phyloP scores from a whole-genome alignment of 2,113 vertebrate species.

The Peromyscus leucopus region DNA sequence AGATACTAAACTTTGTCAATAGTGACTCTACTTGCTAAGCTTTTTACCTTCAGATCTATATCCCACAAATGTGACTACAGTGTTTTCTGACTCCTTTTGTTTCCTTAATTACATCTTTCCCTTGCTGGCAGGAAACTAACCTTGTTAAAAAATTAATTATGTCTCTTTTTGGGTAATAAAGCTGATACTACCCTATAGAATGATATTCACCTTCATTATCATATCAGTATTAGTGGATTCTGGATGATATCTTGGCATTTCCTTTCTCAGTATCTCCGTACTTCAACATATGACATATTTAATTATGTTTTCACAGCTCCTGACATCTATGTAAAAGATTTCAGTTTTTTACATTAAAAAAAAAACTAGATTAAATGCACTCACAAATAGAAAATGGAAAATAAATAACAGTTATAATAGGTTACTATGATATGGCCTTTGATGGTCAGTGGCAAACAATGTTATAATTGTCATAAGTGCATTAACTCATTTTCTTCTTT shows the following conservation, averaged over 20 bases:
- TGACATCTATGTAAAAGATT: not conserved
- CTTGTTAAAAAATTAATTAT: slow-evolving; percentile 42
- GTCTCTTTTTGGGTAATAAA: slow-evolving; percentile 48
- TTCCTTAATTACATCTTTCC: not conserved
- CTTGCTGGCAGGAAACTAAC: slow-evolving; percentile 12
- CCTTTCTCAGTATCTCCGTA: not conserved
- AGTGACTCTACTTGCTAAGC: not conserved
- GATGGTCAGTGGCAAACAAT: not conserved
- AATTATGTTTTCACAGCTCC: not conserved
- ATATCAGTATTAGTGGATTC: not conserved
- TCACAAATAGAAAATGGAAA: slow-evolving; percentile 38
- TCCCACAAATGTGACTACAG: not conserved
- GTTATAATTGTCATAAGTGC: slow-evolving; percentile 12
- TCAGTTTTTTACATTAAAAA: slow-evolving; percentile 9
- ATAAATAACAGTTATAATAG: not conserved
- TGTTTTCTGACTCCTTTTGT: not conserved
- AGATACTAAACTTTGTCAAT: not conserved
- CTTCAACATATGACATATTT: slow-evolving; percentile 11
- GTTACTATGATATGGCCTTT: not conserved
- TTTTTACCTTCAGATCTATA: not conserved
- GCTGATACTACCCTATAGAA: not conserved
- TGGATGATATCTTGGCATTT: slow-evolving; percentile 34
- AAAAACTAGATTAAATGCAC: slow-evolving; percentile 25
- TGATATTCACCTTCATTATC: not conserved
- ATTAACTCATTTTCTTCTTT: slow-evolving; percentile 18